These are phyloP conservation scores for Equus quagga DNA, from an alignment of 2,113 vertebrate genomes.

Conservation along the genomic window DNA sequence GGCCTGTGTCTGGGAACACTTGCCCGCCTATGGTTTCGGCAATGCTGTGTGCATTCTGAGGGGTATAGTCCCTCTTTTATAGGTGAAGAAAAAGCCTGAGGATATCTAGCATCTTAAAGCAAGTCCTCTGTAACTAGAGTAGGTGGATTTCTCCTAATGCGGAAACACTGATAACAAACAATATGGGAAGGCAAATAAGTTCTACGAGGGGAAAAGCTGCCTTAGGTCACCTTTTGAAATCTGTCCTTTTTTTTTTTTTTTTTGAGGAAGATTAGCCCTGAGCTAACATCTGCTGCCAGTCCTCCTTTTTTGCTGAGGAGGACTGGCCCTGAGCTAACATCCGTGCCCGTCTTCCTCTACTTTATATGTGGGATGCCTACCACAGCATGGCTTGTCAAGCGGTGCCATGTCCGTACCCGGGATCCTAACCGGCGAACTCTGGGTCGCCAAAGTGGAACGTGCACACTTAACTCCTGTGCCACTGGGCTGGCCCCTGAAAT, in stretches of 20 bases:
- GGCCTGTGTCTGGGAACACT: background rate
- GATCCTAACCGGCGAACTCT: too few relatives aligned
- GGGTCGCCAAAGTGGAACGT: too few relatives aligned
- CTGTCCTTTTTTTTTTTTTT: background rate
- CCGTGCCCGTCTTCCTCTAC: too few relatives aligned
- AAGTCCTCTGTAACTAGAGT: background rate
- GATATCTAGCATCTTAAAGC: background rate
- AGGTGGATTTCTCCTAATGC: background rate
- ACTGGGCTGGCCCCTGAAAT: background rate
- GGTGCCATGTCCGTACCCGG: too few relatives aligned
- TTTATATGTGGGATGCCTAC: too few relatives aligned
- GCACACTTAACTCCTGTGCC: too few relatives aligned
- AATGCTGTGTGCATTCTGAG: background rate
- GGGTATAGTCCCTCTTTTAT: background rate
- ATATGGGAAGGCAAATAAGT: background rate
- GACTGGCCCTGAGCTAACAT: too few relatives aligned
- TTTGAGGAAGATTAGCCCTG: too few relatives aligned
- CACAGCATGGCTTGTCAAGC: too few relatives aligned
- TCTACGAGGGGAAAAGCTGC: background rate
- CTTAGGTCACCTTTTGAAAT: background rate
- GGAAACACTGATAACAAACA: slow-evolving; percentile 16
- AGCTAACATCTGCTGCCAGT: too few relatives aligned
- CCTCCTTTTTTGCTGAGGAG: too few relatives aligned
- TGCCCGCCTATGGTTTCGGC: background rate
- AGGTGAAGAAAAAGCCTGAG: background rate